Percentiles rank a stretch among this genome's conserved stretches.
These are phyloP conservation scores for Pangasius sanitwongsei DNA, from an alignment of 2,797 vertebrate species.

Conservation along the genomic window DNA sequence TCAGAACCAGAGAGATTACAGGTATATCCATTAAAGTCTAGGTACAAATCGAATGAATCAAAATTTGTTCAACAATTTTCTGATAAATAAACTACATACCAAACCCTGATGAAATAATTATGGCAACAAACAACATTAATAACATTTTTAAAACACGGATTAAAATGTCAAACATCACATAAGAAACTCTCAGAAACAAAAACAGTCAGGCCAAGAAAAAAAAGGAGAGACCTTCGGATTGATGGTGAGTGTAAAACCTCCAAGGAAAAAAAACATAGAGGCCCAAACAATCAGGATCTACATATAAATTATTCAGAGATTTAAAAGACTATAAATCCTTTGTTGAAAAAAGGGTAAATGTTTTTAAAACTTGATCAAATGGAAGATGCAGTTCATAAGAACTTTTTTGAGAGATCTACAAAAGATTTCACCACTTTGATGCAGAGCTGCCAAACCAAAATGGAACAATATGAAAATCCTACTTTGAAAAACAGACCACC, in stretches of 20 bases:
- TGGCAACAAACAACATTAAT: background rate
- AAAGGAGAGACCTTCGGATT: background rate
- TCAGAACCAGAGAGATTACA: background rate
- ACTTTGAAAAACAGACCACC: background rate
- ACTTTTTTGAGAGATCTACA: background rate
- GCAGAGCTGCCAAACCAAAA: background rate
- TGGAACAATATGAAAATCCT: background rate
- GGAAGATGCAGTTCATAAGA: background rate
- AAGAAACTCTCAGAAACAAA: background rate
- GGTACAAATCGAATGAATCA: background rate
- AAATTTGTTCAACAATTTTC: background rate
- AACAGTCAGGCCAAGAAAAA: background rate
- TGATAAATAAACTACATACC: no score
- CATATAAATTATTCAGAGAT: background rate
- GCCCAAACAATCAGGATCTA: no score
- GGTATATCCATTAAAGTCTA: background rate
- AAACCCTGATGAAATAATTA: background rate
- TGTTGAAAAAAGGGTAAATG: background rate
- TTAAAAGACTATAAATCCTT: background rate
- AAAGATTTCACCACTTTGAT: background rate
- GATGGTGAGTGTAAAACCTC: background rate
- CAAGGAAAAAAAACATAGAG: background rate
- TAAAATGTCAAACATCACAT: background rate
- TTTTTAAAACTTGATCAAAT: background rate
- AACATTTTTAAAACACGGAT: background rate